Conservation (phyloP, 2,113 vertebrate genomes). For the Ictalurus punctatus region DNA sequence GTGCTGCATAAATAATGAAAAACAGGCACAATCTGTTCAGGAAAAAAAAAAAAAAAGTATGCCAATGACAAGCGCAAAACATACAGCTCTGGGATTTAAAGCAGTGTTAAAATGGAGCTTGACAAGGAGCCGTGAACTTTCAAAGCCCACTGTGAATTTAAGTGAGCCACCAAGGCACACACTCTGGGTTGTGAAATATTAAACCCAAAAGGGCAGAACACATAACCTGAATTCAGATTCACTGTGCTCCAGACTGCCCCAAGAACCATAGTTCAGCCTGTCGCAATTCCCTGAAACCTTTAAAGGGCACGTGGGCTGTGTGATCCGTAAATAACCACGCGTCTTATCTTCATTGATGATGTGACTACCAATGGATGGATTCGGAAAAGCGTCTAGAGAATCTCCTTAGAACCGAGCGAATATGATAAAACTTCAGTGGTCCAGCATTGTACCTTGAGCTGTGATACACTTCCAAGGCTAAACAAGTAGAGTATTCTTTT, state of each 20-base stretch:
- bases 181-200: conserved; percentile 25
- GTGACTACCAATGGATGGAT: conserved; percentile 2
- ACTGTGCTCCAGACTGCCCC: conserved; percentile 6
- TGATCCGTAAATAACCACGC: conserved; percentile 4
- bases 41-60: neutral
- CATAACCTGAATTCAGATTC: conserved; percentile 30
- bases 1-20: conserved; percentile 5
- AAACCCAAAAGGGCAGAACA: conserved; percentile 40
- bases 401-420: neutral
- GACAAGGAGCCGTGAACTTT: conserved; percentile 32
- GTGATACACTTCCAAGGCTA: neutral
- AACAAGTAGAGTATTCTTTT: neutral
- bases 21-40: neutral
- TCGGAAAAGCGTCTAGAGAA: neutral
- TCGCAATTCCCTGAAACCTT: conserved; percentile 21
- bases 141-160: conserved; percentile 20
- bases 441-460: neutral
- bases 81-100: neutral
- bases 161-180: conserved; percentile 2
- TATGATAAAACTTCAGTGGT: too few relatives aligned
- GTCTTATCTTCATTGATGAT: conserved; percentile 18
- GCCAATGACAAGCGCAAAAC: neutral
- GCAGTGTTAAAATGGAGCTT: conserved; percentile 16
- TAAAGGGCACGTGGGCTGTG: conserved; percentile 11
- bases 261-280: conserved; percentile 2